Evolutionary conservation across 2,797 vertebrate species (phyloP), one percentile per base, ranked within the genome.

Genomic region (Microcaecilia unicolor): DNA sequence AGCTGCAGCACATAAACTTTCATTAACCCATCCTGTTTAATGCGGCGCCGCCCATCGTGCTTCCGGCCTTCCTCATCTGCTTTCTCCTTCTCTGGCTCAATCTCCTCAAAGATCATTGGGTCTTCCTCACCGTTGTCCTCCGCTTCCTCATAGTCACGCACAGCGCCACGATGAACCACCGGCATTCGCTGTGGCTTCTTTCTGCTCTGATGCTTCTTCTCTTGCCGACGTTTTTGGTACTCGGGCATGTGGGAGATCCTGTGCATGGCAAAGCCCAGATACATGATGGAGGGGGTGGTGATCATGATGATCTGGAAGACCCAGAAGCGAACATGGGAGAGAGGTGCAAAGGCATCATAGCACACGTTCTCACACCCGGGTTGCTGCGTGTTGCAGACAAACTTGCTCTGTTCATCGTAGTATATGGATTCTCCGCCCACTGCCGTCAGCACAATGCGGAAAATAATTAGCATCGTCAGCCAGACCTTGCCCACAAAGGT

Each of bases 401-500:
- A 94, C 38, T 90, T 89, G 52, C 86, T 91, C 78, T 94, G 91
- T 21, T 94, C 91, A 24, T 94, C 90, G 0, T 91, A 84, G 75
- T 94, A 94, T 76, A 94, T 94, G 41, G 87, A 86, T 41, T 93
- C 91, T 0, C 90, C 91, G 1, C 90, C 91, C 6, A 92, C 89
- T 0, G 78, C 90, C 0, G 90, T 93, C 64, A 93, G 73, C 39
- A 94, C 88, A 1, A 94, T 92, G 49, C 90, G 86, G 71, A 94
- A 94, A 27, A 93, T 49, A 8, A 94, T 87, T 39, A 94, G 83
- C 31, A 90, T 61, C 0, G 87, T 90, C 43, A 93, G 74, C 91
- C 91, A 94, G 53, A 93, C 69, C 74, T 94, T 94, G 27, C 89
- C 91, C 51, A 93, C 89, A 0, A 91, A 93, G 29, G 90, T 93